Percentiles rank a stretch among this genome's conserved stretches.
These are phyloP conservation scores for Agrochola litura DNA, from an alignment of 2,888 invertebrate species.

Conservation along the genomic window DNA sequence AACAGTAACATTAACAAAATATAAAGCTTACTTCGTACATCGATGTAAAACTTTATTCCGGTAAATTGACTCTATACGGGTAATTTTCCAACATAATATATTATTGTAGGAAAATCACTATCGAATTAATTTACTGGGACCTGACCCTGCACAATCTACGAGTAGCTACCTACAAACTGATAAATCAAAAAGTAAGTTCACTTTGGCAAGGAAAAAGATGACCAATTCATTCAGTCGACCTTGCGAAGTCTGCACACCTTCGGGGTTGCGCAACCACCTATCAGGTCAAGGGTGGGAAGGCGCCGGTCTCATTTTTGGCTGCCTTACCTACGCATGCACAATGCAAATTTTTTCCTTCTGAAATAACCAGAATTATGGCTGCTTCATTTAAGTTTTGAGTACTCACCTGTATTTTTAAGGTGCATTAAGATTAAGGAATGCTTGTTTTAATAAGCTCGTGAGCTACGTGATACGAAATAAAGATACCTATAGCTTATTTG, in stretches of 20 bases:
- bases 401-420: background rate
- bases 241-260: constrained; percentile 77
- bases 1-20: no score
- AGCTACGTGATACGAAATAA: background rate
- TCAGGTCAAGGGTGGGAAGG: constrained; percentile 87
- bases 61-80: constrained; percentile 18
- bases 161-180: constrained; percentile 58
- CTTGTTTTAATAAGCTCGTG: background rate
- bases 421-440: no score
- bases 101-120: constrained; percentile 44
- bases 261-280: constrained; percentile 83
- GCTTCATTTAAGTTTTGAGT: background rate
- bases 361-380: constrained; percentile 59
- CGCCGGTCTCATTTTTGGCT: constrained; percentile 85
- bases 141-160: constrained; percentile 54
- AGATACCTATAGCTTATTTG: background rate
- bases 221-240: constrained; percentile 76
- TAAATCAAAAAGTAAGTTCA: constrained; percentile 70
- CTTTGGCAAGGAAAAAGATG: constrained; percentile 83
- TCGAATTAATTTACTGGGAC: constrained; percentile 42
- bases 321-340: constrained; percentile 77
- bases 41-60: constrained; percentile 6
- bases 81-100: constrained; percentile 48
- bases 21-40: background rate
- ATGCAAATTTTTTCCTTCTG: constrained; percentile 70